A percentile compares a stretch with the other conserved stretches of the same genome.
phyloP scores from a whole-genome alignment of 2,113 vertebrate species.

The Varanus salvator region DNA sequence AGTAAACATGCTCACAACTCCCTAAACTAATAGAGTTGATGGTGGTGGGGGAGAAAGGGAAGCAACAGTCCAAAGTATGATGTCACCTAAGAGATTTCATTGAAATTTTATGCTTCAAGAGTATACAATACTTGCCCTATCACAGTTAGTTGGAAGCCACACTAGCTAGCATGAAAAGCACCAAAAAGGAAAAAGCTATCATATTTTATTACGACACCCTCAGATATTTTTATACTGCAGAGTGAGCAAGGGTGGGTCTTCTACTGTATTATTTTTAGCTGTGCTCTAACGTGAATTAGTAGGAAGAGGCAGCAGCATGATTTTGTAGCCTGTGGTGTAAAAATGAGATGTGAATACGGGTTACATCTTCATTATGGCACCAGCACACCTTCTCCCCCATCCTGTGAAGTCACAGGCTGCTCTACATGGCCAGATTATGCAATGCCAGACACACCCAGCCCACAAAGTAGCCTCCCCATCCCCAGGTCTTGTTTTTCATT shows the following conservation, averaged over 20 bases:
- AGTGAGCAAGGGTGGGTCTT: constrained; percentile 42
- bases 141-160: constrained; percentile 18
- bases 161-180: constrained; percentile 6
- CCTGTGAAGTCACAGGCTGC: constrained; percentile 67
- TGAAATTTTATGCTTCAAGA: constrained; percentile 10
- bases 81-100: not conserved
- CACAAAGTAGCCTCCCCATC: constrained; percentile 56
- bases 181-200: constrained; percentile 4
- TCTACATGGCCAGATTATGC: constrained; percentile 69
- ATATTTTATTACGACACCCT: constrained; percentile 22
- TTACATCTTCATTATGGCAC: constrained; percentile 60
- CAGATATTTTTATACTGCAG: constrained; percentile 42
- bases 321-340: constrained; percentile 73
- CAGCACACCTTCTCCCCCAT: constrained; percentile 55
- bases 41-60: not conserved
- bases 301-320: constrained; percentile 62
- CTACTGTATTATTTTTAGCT: constrained; percentile 65
- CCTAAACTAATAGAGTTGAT: not conserved
- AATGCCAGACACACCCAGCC: constrained; percentile 66
- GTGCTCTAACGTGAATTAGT: constrained; percentile 54
- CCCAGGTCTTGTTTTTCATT: constrained; percentile 64
- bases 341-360: constrained; percentile 62
- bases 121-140: not conserved
- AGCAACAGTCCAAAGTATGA: not conserved
- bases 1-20: not conserved